These are phyloP conservation scores for Mugil cephalus DNA, from an alignment of 2,113 vertebrate species.

Conservation along the genomic window DNA sequence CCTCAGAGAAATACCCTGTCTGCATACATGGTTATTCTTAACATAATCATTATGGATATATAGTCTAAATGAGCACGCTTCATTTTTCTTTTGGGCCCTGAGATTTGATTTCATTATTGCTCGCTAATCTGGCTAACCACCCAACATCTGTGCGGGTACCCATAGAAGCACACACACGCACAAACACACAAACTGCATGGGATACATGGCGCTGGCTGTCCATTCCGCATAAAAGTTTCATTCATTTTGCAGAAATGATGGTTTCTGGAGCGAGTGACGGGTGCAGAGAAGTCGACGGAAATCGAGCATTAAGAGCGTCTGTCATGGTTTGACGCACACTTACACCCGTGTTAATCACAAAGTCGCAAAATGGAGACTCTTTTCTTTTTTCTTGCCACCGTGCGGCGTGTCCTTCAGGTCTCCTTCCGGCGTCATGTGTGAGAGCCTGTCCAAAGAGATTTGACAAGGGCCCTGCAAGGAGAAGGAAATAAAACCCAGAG, in stretches of 20 bases:
- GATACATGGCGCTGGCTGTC: constrained; percentile 13
- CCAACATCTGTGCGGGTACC: constrained; percentile 54
- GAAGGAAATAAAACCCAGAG: constrained; percentile 82
- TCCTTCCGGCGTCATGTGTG: constrained; percentile 75
- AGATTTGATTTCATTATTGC: constrained; percentile 66
- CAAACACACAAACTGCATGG: neutral
- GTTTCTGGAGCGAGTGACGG: constrained; percentile 9
- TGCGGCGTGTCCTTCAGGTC: constrained; percentile 76
- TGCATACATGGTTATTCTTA: constrained; percentile 65
- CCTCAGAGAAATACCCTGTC: constrained; percentile 71
- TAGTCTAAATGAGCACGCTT: constrained; percentile 63
- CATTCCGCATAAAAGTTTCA: constrained; percentile 24
- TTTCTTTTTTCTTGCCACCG: constrained; percentile 50
- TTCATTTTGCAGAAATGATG: constrained; percentile 21
- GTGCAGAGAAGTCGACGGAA: constrained; percentile 31
- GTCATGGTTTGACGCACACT: constrained; percentile 41
- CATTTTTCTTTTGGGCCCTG: constrained; percentile 43
- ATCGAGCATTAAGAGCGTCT: constrained; percentile 18
- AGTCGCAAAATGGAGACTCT: constrained; percentile 58
- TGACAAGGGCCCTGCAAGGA: constrained; percentile 82
- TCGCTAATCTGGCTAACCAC: constrained; percentile 67
- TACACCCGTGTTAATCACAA: constrained; percentile 52
- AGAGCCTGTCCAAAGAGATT: constrained; percentile 82
- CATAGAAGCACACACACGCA: neutral
- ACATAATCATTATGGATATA: constrained; percentile 69